Base-by-base conservation (phyloP, 2,797 vertebrate species). In the Oreochromis mossambicus region DNA sequence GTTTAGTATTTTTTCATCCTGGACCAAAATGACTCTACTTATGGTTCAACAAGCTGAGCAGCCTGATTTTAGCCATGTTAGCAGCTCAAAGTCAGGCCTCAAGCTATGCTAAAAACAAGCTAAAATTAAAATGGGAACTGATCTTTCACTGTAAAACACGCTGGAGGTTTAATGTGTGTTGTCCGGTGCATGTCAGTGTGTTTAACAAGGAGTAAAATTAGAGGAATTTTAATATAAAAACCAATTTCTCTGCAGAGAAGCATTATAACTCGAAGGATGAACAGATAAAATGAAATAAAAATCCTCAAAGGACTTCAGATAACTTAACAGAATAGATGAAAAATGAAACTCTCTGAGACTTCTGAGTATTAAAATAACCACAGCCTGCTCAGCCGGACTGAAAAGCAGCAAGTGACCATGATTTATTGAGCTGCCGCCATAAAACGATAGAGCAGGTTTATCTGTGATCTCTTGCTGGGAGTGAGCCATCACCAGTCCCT, bases 401-500 rank as follows among this genome's bases (percentile, higher is more conserved):
- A 55, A n/a, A 48, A 83, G 58, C 88, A 89, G 82, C 78, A 76
- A 36, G 77, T 2, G 38, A 24, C 63, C 46, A 77, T 88, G 21
- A 88, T 81, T 55, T 81, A 77, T 46, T 24, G 41, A 63, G 80
- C 41, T 48, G 63, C 14, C 3, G 34, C 78, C 70, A 77, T 87
- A 80, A 75, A 66, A 83, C 26, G 7, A 73, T 13, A 13, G 5
- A 78, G 29, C 29, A 8, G 86, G 52, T 82, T 75, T 86, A 83
- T 77, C 68, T 70, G 81, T 79, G 78, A 82, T 38, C 29, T 48
- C 51, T 61, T 78, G 85, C 78, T 83, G 84, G 36, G 85, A 77
- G 7, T 13, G 70, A 87, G 32, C 76, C 56, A 21, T 79, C 76
- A 24, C 12, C 70, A 36, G 76, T 55, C 41, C 43, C 36, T 38